Evolutionary conservation across 2,888 invertebrate genomes (phyloP).

Genomic region (Iselma pallidipennis): DNA sequence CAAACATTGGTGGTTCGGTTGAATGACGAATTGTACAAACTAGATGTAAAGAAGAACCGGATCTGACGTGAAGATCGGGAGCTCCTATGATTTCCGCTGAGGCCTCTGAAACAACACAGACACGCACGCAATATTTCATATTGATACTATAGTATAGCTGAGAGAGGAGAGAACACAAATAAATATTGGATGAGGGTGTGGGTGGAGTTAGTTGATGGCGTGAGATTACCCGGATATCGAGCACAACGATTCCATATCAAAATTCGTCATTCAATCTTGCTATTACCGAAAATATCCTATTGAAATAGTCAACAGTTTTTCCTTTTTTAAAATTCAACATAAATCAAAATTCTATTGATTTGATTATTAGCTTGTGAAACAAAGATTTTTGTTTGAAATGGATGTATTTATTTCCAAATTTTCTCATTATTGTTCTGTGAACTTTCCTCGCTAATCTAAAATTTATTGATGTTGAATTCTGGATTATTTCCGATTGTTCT

Average conservation of each 20-base stretch:
- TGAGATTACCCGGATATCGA: neutral
- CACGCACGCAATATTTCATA: conserved; percentile 9
- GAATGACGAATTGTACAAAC: conserved; percentile 61
- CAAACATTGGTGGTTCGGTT: conserved; percentile 62
- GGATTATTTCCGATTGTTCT: too few relatives aligned
- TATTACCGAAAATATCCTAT: neutral
- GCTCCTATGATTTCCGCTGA: conserved; percentile 62
- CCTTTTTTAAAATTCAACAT: too few relatives aligned
- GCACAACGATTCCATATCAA: neutral
- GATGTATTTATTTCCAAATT: too few relatives aligned
- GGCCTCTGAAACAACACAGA: conserved; percentile 62
- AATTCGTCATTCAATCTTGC: neutral
- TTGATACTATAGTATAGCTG: conserved; percentile 10
- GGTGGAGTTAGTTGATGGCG: conserved; percentile 1
- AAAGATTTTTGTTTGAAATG: too few relatives aligned
- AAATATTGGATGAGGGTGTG: conserved; percentile 21
- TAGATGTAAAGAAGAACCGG: conserved; percentile 62
- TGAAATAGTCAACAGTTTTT: too few relatives aligned
- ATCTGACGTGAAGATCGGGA: conserved; percentile 63
- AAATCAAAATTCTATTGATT: too few relatives aligned
- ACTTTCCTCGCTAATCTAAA: too few relatives aligned
- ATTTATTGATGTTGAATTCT: too few relatives aligned
- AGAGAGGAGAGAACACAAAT: conserved; percentile 3
- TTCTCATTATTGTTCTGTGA: too few relatives aligned
- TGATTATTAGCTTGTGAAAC: too few relatives aligned